Evolutionary conservation across 2,888 invertebrate genomes (phyloP), one percentile per base, ranked within the genome.

Genomic region (Spisula solida): DNA sequence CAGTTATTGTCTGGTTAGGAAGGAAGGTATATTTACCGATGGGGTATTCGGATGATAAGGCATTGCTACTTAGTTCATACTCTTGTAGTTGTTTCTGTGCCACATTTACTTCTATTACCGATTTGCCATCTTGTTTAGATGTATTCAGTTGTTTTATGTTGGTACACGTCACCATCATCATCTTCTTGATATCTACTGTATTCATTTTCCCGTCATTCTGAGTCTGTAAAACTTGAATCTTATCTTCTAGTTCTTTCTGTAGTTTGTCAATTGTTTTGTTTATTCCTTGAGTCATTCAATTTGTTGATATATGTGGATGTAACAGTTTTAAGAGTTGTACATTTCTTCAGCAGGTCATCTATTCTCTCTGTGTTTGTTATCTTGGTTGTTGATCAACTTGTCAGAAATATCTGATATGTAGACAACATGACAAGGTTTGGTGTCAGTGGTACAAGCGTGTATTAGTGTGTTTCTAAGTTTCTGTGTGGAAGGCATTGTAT

Each of bases 401-500:
- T 29, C 20, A 56, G 31, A 18, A 56, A 41, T 56, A 14, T 81
- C 56, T 29, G 81, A 29, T 16, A 56, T 81, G 20, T 81, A 81
- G 56, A 29, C 18, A 34, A 56, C 31, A 31, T 31, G 55, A 56
- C 55, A 81, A 31, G 56, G 25, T 56, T 55, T 41, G 41, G 41
- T 41, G n/a, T n/a, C n/a, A n/a, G n/a, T n/a, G n/a, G n/a, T n/a
- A n/a, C n/a, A n/a, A n/a, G n/a, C n/a, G n/a, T n/a, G n/a, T n/a
- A n/a, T n/a, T 55, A 55, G 81, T 2, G 31, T 81, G 81, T 55
- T 82, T 10, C 18, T 60, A 20, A 66, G 1, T 25, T 10, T 10
- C 25, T 66, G 66, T 25, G 66, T 66, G n/a, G 66, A 18, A 1
- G 82, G 82, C 82, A 82, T 82, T 20, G n/a, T 60, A 12, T 82